These are phyloP conservation scores for Pelosia muscerda DNA, from an alignment of 2,888 invertebrate genomes.

Conservation along the genomic window DNA sequence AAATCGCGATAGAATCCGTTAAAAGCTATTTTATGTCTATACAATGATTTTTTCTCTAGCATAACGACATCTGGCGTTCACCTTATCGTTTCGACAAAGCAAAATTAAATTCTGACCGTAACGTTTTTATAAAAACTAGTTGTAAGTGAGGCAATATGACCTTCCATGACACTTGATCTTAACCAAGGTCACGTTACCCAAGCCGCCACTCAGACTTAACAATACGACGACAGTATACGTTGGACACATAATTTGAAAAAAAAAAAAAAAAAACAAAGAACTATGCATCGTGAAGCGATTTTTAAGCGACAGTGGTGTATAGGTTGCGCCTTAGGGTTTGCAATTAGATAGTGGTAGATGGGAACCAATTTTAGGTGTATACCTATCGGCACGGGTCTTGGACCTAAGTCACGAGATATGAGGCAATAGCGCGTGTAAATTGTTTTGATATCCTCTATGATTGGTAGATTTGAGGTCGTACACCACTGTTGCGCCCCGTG, in stretches of 20 bases:
- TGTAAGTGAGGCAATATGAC: slow-evolving; percentile 35
- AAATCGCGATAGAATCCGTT: no score
- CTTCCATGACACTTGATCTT: slow-evolving; percentile 56
- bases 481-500: no score
- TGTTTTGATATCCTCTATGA: no score
- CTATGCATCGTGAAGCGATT: not conserved
- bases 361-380: not conserved
- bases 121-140: slow-evolving; percentile 41
- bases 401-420: no score
- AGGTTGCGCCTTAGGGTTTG: not conserved
- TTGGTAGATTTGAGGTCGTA: no score
- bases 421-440: no score
- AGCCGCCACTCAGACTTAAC: slow-evolving; percentile 33
- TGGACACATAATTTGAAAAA: slow-evolving; percentile 9
- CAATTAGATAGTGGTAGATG: not conserved
- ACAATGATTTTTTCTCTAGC: not conserved
- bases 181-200: slow-evolving; percentile 49
- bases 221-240: slow-evolving; percentile 27
- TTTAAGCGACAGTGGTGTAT: not conserved
- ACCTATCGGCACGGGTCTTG: no score
- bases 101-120: slow-evolving; percentile 22
- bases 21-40: no score
- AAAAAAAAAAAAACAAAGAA: no score
- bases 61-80: not conserved
- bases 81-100: not conserved